phyloP scores from a whole-genome alignment of 2,888 invertebrate genomes.

The Drosophila macrospina region DNA sequence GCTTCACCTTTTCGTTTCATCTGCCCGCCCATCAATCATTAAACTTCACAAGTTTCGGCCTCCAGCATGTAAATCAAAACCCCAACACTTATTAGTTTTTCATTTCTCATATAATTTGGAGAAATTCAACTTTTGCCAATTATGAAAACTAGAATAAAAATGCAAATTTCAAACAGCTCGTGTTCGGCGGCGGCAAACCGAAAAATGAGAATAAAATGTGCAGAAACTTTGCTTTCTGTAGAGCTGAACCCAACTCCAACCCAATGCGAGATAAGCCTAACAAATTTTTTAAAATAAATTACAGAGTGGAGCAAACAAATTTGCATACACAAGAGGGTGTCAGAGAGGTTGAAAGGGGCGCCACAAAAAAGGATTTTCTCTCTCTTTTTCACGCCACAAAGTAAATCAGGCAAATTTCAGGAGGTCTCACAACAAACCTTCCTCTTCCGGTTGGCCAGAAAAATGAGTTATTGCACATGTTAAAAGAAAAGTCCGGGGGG shows the following conservation, averaged over 20 bases:
- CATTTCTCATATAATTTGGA: constrained; percentile 73
- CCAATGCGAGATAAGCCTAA: constrained; percentile 76
- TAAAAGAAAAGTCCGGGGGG: neutral
- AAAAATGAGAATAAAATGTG: constrained; percentile 35
- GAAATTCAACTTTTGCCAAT: constrained; percentile 71
- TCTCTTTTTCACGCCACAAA: constrained; percentile 74
- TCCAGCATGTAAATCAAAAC: constrained; percentile 58
- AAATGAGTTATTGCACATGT: constrained; percentile 79
- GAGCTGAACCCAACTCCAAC: constrained; percentile 43
- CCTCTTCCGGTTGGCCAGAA: constrained; percentile 36
- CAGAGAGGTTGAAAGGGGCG: neutral
- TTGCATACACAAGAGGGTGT: constrained; percentile 66
- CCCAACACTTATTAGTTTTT: constrained; percentile 73
- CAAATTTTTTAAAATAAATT: constrained; percentile 81
- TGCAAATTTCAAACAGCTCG: constrained; percentile 75
- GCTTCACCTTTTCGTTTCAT: too few species aligned
- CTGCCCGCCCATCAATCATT: constrained; percentile 47
- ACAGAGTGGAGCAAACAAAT: constrained; percentile 81
- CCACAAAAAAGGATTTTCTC: constrained; percentile 49
- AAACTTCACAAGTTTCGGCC: constrained; percentile 26
- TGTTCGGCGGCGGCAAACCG: constrained; percentile 54
- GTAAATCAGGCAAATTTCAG: constrained; percentile 79
- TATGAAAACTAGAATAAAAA: constrained; percentile 77
- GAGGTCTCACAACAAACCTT: constrained; percentile 45
- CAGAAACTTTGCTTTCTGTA: constrained; percentile 59